phyloP scores from a whole-genome alignment of 2,113 vertebrate species.

The Diadophis punctatus region DNA sequence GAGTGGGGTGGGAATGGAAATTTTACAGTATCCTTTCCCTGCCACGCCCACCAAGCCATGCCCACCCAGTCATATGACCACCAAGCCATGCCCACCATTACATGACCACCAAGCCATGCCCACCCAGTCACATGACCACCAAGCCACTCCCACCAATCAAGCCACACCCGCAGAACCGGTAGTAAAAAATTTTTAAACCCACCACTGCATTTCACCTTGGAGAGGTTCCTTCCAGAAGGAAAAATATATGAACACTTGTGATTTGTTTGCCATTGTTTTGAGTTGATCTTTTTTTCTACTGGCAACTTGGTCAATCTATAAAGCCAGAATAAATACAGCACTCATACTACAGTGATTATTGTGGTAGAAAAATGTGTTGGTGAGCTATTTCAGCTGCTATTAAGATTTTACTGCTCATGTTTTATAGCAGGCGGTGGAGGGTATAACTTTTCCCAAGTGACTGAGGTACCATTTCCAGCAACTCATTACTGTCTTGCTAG shows the following conservation, averaged over 20 bases:
- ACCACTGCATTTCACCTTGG: not conserved
- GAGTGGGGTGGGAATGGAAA: too few species aligned
- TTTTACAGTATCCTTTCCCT: too few species aligned
- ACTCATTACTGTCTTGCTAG: not conserved
- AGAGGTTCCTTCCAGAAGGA: constrained; percentile 36
- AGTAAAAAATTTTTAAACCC: too few species aligned
- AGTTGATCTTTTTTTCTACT: not conserved
- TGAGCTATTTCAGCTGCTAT: not conserved
- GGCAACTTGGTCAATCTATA: not conserved
- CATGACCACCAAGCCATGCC: too few species aligned
- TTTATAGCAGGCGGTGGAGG: not conserved
- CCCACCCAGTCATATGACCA: too few species aligned
- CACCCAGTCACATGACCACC: too few species aligned
- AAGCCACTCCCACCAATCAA: too few species aligned
- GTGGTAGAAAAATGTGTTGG: not conserved
- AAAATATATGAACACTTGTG: not conserved
- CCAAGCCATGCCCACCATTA: too few species aligned
- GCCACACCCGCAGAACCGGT: too few species aligned
- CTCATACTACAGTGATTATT: not conserved
- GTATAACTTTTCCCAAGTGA: not conserved
- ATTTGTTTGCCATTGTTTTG: not conserved
- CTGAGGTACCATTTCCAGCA: not conserved
- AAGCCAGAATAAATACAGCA: not conserved
- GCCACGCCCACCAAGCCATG: too few species aligned
- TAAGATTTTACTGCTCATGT: not conserved